Evolutionary conservation across 1,140 invertebrate species (phyloP).

Genomic region (Heliconius hewitsoni): DNA sequence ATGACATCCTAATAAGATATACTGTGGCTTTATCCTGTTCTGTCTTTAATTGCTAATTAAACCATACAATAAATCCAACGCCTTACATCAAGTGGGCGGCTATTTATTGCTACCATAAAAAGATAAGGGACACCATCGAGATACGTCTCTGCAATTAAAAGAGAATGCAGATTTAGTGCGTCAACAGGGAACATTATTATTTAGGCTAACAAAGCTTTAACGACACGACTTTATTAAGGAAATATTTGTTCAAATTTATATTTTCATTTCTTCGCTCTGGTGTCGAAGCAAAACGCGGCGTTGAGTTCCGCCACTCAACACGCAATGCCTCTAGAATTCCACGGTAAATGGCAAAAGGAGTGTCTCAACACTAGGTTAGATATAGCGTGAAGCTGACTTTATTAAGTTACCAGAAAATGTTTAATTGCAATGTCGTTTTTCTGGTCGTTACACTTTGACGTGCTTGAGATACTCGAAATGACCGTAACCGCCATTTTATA

Average conservation of each 20-base stretch:
- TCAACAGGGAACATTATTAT: not conserved
- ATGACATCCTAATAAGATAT: conserved; percentile 19
- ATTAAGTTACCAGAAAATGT: not conserved
- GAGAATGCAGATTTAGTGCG: conserved; percentile 39
- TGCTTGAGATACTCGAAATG: not conserved
- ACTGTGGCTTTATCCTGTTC: conserved; percentile 25
- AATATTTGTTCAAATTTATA: too few relatives aligned
- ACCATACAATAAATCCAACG: conserved; percentile 47
- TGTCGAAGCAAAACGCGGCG: too few relatives aligned
- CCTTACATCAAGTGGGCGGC: conserved; percentile 50
- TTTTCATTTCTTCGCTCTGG: not conserved
- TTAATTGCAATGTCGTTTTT: conserved; percentile 4
- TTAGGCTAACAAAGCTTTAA: conserved; percentile 27
- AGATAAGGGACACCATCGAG: conserved; percentile 57
- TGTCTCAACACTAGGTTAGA: too few relatives aligned
- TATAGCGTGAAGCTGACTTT: too few relatives aligned
- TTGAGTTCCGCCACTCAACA: too few relatives aligned
- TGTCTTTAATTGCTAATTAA: conserved; percentile 47
- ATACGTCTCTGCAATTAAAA: conserved; percentile 49
- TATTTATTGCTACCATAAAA: conserved; percentile 66
- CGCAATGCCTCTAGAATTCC: too few relatives aligned
- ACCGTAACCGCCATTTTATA: not conserved
- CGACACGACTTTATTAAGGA: not conserved
- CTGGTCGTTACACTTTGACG: conserved; percentile 1
- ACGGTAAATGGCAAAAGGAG: too few relatives aligned